Evolutionary conservation across 1,140 invertebrate species (phyloP), one percentile per base, ranked within the genome.

Genomic region (Zaprionus taronus): DNA sequence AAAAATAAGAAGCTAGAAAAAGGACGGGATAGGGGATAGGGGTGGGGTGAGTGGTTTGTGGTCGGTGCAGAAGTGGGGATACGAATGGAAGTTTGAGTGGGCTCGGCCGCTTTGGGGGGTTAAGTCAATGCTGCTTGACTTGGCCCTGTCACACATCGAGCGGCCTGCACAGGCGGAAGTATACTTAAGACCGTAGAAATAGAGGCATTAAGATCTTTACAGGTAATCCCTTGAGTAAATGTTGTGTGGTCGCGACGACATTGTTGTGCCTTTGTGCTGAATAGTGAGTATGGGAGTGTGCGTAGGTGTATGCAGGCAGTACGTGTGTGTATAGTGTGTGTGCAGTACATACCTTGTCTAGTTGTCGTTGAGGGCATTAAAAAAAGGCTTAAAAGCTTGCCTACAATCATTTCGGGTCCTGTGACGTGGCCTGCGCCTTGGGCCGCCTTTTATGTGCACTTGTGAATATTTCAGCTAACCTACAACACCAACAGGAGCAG

Each of bases 171-270:
- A 69, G 66, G 60, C 70, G 85, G 83, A 87, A 91, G 81, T 89
- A 87, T 89, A 91, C 89, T 91, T 91, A 91, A 91, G 83, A 90
- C 89, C 84, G 81, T 82, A 82, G 89, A 91, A 91, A 91, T 91
- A 91, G 87, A 91, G 83, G 89, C 89, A 91, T 91, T 91, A 91
- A 91, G 89, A 91, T 91, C 89, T 91, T 87, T 91, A 80, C 75
- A 91, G 89, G 87, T 91, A 91, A 91, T 91, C 89, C 89, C 89
- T 67, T 91, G 87, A 89, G 89, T 81, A 91, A 91, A 91, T 87
- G 85, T 89, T 82, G 68, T 89, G 62, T 78, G 83, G 76, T 79
- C 76, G 76, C 76, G 76, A 69, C 38, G 65, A 78, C 72, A 75
- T 64, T 76, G 73, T 71, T 72, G 79, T 75, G 67, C 47, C 75